These are phyloP conservation scores for Reinhardtius hippoglossoides DNA, from an alignment of 2,113 vertebrate genomes.

Conservation along the genomic window DNA sequence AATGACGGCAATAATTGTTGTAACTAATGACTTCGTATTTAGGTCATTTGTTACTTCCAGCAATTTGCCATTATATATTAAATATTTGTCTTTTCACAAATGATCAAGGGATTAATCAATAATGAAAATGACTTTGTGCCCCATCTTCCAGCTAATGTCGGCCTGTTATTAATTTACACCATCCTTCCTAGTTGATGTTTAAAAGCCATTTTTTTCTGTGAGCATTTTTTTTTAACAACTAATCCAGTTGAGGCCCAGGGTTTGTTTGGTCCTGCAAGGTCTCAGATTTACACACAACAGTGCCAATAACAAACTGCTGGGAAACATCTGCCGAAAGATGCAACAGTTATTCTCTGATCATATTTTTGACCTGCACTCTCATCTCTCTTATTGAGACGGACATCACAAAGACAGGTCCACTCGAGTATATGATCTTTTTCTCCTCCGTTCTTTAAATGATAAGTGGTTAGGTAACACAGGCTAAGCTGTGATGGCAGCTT, in stretches of 20 bases:
- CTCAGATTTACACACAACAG: not conserved
- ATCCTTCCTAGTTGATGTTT: not conserved
- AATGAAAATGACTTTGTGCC: too few species aligned
- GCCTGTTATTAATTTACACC: conserved; percentile 33
- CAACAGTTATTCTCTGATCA: not conserved
- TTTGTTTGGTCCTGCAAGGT: not conserved
- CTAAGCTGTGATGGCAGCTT: conserved; percentile 2
- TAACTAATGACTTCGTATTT: too few species aligned
- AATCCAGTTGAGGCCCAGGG: not conserved
- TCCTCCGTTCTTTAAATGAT: not conserved
- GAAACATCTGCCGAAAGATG: not conserved
- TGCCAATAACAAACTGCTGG: not conserved
- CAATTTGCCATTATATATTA: too few species aligned
- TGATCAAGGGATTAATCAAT: not conserved
- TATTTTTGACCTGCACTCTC: too few species aligned
- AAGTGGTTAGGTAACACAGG: not conserved
- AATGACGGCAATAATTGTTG: too few species aligned
- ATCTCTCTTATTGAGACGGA: not conserved
- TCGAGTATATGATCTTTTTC: not conserved
- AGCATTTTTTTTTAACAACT: not conserved
- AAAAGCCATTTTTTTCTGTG: not conserved
- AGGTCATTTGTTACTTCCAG: too few species aligned
- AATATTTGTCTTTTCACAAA: not conserved
- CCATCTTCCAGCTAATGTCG: not conserved
- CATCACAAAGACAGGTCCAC: conserved; percentile 4